These are phyloP conservation scores for Hirtodrosophila alboralis DNA, from an alignment of 2,888 invertebrate genomes.

Conservation along the genomic window DNA sequence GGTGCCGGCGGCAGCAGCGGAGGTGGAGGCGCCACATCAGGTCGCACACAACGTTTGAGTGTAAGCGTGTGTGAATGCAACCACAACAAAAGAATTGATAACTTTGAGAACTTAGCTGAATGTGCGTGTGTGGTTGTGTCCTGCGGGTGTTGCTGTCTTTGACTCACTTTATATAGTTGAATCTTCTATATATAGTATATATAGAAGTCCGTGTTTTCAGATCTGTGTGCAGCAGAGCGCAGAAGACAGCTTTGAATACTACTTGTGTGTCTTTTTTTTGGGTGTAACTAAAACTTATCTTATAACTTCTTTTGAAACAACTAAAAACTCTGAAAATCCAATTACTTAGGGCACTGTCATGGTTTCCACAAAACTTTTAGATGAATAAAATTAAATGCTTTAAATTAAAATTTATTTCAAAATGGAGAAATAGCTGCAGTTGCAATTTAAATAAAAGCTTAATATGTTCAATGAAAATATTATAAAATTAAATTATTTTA, in stretches of 20 bases:
- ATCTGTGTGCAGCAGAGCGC: slow-evolving; percentile 6
- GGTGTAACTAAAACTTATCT: slow-evolving; percentile 14
- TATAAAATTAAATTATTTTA: no score
- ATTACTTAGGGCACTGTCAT: slow-evolving; percentile 1
- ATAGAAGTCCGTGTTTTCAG: slow-evolving; percentile 17
- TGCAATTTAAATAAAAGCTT: no score
- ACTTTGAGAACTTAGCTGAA: slow-evolving; percentile 1
- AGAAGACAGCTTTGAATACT: slow-evolving; percentile 4
- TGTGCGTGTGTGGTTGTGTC: slow-evolving; percentile 11
- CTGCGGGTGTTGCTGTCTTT: slow-evolving; percentile 3
- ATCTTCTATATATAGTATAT: neutral
- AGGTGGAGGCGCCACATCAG: slow-evolving; percentile 53
- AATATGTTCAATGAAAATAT: no score
- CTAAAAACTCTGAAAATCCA: slow-evolving; percentile 2
- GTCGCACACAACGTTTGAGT: slow-evolving; percentile 89
- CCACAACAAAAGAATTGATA: slow-evolving; percentile 12
- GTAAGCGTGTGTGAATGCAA: slow-evolving; percentile 85
- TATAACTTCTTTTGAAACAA: slow-evolving; percentile 14
- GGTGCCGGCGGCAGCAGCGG: slow-evolving; percentile 84
- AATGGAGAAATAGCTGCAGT: no score
- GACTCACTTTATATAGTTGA: neutral
- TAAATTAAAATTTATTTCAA: no score
- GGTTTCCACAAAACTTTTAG: slow-evolving; percentile 6
- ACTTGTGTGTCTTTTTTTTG: neutral
- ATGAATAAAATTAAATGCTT: neutral